Base-by-base conservation (phyloP, 2,797 vertebrate genomes). In the Varecia variegata region DNA sequence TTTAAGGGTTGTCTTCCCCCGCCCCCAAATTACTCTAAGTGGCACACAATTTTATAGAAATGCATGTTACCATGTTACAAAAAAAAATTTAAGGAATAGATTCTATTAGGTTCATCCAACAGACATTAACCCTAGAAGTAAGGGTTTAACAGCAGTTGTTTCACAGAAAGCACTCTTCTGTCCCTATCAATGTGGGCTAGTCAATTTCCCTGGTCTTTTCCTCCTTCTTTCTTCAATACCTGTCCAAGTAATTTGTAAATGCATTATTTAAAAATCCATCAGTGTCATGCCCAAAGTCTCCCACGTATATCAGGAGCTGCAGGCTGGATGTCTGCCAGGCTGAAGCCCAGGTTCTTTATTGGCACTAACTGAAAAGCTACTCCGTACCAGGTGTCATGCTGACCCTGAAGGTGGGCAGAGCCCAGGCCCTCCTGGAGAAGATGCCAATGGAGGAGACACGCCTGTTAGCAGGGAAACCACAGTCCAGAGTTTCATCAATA, bases 251-350 rank as follows among this genome's bases (percentile, higher is more conserved):
- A 43, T 56, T 68, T 18, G 56, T 73, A 92, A 70, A 77, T 21
- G 74, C 25, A 30, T 88, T 77, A 68, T 93, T 73, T 88, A 52
- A 45, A 84, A 94, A 95, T 32, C 68, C 47, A 50, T 35, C 84
- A 58, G 2, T 2, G 23, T 80, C 47, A 68, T 14, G n/a, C 25
- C 43, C 56, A 68, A 80, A 93, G 58, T 17, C 35, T 45, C 52
- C 74, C n/a, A 25, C 32, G 40, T 38, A 4, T 50, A 23, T 60
- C 11, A 4, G 94, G 54, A 83, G 68, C 50, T 65, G n/a, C 14
- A 62, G 27, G 60, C 68, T 43, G 35, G 45, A 13, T 35, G 23
- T 27, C 20, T 38, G 23, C 27, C 76, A 35, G 20, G 50, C 73
- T 38, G 45, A 88, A 20, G 9, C 23, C 58, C 47, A 35, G 62